Base-by-base conservation (phyloP, 2,888 invertebrate genomes). In the Papilio gigon region DNA sequence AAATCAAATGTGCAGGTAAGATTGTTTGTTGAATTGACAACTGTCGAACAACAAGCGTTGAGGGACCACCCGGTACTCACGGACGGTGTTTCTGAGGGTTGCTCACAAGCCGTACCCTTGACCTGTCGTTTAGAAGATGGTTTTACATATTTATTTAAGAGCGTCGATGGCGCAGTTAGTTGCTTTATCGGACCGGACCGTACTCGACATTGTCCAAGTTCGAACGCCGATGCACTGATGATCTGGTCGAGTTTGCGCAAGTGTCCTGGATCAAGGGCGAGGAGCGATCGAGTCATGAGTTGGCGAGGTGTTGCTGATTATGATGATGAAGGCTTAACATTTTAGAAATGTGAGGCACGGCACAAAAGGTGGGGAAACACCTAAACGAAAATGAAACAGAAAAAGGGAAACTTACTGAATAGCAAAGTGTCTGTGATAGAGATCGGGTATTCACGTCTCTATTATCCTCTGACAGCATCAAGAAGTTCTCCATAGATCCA, bases 401-500 rank as follows among this genome's bases (percentile, higher is more conserved):
- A 4, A 4, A 68, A 64, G n/a, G n/a, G n/a, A n/a, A 22, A 75
- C 71, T 73, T 71, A 75, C 76, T 42, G 72, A 70, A 40, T 59
- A 65, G 14, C 67, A 71, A 66, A 71, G 53, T 0, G 73, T 70
- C 60, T 75, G 74, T 8, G 76, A 74, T 42, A 73, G 64, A 3
- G 74, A 73, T 53, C 70, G 61, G 40, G 71, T 73, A 47, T 72
- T 71, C 6, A 33, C 37, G 33, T 70, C 69, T 65, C 37, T 22
- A 66, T 59, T 68, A 8, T 74, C 67, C 47, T 76, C 73, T 22
- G 79, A 64, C 64, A 78, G 22, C 60, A 70, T 65, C 14, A 80
- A 72, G 70, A 77, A 75, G 72, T 77, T 77, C 69, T 76, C 78
- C 33, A 78, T 70, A 1, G 78, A 79, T 17, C 72, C 71, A 12